Evolutionary conservation across 2,797 vertebrate species (phyloP), one percentile per base, ranked within the genome.

Genomic region (Thamnophis elegans): DNA sequence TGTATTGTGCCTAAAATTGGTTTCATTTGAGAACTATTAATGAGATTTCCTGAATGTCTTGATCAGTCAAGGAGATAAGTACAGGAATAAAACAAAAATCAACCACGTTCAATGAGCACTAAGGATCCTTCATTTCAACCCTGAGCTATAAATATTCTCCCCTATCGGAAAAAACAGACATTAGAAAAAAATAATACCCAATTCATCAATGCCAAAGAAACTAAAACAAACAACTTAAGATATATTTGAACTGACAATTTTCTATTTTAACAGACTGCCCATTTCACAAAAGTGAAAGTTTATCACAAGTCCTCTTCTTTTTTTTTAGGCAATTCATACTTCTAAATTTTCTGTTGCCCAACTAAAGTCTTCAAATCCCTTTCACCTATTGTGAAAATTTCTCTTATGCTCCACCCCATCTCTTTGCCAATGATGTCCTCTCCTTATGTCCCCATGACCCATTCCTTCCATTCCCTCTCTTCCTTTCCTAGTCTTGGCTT

Each of bases 151-250:
- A 60, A 60, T 60, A 60, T 60, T 60, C 25, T 60, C 25, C 25
- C 10, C 10, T 26, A 60, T 26, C 25, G 59, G 59, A 54, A 88
- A 54, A 95, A 95, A 94, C 93, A 94, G 90, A 93, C 91, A 92
- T 42, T 42, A 60, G 3, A 0, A 60, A 60, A 60, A 60, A 26
- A 1, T 60, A 89, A 14, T 6, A 68, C n/a, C 13, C 42, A 85
- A 85, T 25, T 28, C 59, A 60, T 53, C 82, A 51, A 13, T 53
- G 12, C 22, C 42, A 53, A 53, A 53, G 22, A 53, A 53, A 53
- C 47, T 51, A 85, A 26, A 53, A 25, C 13, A 53, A 5, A 85
- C 42, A 85, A n/a, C 28, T 14, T n/a, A 65, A 68, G 28, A 32
- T 32, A 68, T 68, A 32, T 32, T 68, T 68, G 65, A 68, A 68